These are phyloP conservation scores for Calidris pugnax DNA, from an alignment of 2,113 vertebrate genomes.

Conservation along the genomic window DNA sequence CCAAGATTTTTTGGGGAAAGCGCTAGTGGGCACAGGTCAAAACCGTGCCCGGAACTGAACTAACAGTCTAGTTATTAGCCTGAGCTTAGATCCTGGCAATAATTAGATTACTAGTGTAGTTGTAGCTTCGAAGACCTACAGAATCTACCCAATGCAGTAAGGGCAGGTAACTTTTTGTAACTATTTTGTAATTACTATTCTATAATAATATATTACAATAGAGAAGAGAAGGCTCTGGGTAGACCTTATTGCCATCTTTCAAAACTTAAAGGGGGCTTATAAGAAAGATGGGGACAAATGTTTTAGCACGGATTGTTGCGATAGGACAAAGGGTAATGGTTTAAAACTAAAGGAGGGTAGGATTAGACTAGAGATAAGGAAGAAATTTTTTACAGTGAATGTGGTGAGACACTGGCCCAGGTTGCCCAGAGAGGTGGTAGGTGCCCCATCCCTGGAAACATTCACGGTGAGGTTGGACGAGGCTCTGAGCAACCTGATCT, in stretches of 20 bases:
- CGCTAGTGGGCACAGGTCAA: not conserved
- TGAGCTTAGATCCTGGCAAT: not conserved
- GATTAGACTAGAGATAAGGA: not conserved
- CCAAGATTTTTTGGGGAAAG: not conserved
- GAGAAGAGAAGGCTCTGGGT: not conserved
- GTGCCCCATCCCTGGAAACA: not conserved
- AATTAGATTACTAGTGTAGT: not conserved
- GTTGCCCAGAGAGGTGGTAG: not conserved
- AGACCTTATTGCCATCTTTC: not conserved
- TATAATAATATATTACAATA: not conserved
- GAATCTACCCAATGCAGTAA: not conserved
- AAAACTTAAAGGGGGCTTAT: not conserved
- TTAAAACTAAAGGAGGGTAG: not conserved
- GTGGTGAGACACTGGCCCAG: not conserved
- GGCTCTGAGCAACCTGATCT: not conserved
- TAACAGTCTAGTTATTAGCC: not conserved
- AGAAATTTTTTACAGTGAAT: not conserved
- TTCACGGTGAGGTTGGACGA: not conserved
- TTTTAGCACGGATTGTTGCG: not conserved
- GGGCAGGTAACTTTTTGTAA: not conserved
- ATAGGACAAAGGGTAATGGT: not conserved
- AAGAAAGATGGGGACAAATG: no score
- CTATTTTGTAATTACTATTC: not conserved
- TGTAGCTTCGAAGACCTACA: not conserved
- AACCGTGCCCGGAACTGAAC: not conserved